These are phyloP conservation scores for Nomada lathburiana DNA, from an alignment of 2,888 invertebrate species.

Conservation along the genomic window DNA sequence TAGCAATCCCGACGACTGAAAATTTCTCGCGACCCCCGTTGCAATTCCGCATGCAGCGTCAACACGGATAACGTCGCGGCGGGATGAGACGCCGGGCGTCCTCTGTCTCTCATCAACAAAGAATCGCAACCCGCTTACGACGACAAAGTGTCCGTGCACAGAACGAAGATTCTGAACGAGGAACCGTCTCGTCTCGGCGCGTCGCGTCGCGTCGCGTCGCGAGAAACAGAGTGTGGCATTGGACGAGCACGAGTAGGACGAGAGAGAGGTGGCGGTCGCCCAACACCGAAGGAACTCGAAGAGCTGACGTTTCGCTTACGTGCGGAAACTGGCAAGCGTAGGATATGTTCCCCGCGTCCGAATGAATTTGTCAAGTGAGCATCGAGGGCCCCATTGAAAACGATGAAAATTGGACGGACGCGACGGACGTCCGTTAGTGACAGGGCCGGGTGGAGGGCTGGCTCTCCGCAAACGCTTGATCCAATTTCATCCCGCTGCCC, in stretches of 20 bases:
- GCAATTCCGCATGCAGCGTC: conserved; percentile 37
- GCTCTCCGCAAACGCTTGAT: neutral
- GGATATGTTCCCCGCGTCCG: conserved; percentile 64
- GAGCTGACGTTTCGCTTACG: conserved; percentile 82
- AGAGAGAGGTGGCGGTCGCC: conserved; percentile 46
- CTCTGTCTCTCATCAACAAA: conserved; percentile 27
- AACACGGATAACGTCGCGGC: conserved; percentile 31
- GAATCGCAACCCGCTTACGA: conserved; percentile 35
- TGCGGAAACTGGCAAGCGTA: conserved; percentile 72
- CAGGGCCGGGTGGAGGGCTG: neutral
- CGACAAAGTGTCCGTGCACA: conserved; percentile 18
- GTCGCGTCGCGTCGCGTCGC: neutral
- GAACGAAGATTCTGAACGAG: conserved; percentile 6
- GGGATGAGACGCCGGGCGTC: neutral
- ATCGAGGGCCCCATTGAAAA: conserved; percentile 65
- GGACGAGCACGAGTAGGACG: neutral
- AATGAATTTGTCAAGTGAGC: conserved; percentile 70
- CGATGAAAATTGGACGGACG: conserved; percentile 62
- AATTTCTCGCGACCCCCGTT: neutral
- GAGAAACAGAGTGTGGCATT: conserved; percentile 20
- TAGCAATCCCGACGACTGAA: conserved; percentile 3
- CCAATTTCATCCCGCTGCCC: neutral
- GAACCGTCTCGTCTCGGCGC: neutral
- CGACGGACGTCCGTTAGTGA: neutral
- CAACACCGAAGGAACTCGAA: conserved; percentile 70